Evolutionary conservation across 2,113 vertebrate genomes (phyloP), one percentile per base, ranked within the genome.

Genomic region (Gymnarchus niloticus): DNA sequence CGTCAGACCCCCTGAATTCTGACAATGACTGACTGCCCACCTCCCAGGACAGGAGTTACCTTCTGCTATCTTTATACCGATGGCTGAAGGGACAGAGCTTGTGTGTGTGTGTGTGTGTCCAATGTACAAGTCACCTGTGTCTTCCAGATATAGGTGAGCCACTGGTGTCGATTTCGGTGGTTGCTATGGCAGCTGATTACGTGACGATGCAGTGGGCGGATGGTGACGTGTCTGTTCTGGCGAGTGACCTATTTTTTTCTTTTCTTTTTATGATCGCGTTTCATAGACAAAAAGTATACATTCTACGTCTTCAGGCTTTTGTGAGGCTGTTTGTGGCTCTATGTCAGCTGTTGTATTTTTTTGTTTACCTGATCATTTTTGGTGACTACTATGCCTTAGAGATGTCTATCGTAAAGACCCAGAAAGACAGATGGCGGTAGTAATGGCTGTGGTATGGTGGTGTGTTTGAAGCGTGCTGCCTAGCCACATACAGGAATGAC

Each of bases 101-200:
- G 25, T 37, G 9, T 4, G 28, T 65, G 61, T 65, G 61, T 37
- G 9, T 28, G 21, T 65, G 61, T 65, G 21, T 65, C 28, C 65
- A 41, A 7, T 33, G 89, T 91, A 93, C 93, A 93, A 93, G 90
- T 92, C 88, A 86, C 91, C 91, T 91, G 91, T 89, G 87, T n/a
- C 86, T 73, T 78, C 86, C 49, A 57, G 83, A 88, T 84, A 89
- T 84, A 89, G 85, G 88, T 87, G 91, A 90, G 86, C 87, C 87
- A 89, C 89, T 83, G 17, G 89, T 90, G 91, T 93, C 92, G 92
- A 93, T 92, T 93, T 92, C 90, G 89, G 85, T 91, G 2, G 90
- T 94, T 89, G 81, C 94, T 90, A 94, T 94, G 90, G 93, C 90
- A 94, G 94, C 94, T 93, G 93, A 94, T 95, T 92, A 94, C 90